Evolutionary conservation across 2,888 invertebrate genomes (phyloP), one percentile per base, ranked within the genome.

Genomic region (Athalia rosae): DNA sequence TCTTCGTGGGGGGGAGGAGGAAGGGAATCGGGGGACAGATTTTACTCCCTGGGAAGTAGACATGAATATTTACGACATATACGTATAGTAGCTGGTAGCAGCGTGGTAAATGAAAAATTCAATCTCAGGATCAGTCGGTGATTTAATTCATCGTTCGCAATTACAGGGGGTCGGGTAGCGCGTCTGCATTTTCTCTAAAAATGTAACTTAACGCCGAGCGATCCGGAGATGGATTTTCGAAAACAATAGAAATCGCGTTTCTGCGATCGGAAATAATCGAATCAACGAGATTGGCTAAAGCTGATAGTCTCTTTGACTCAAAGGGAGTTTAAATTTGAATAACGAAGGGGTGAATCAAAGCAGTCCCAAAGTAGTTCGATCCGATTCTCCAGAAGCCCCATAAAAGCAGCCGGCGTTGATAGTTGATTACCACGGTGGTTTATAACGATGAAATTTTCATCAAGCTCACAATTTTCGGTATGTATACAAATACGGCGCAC

Each of bases 91-190:
- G 47, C 1, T 3, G 28, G 28, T 28, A 28, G 28, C 28, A 28
- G 28, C 28, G 28, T 28, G 28, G 28, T 28, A 28, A 28, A 28
- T 28, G 47, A 66, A 66, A 66, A 48, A 66, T 66, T 66, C 48
- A 50, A 66, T 50, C 48, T 45, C 9, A 48, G n/a, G n/a, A 66
- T 66, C 66, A 50, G 15, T 62, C 62, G 43, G n/a, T 3, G 43
- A 62, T 62, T 3, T 6, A 3, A n/a, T 5, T 41, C 11, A 43
- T 58, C 58, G 13, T 58, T n/a, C 58, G n/a, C 5, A 28, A 28
- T 28, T 28, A 28, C 28, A 2, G 28, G 2, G 28, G 28, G 28
- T n/a, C n/a, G n/a, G n/a, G n/a, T n/a, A n/a, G n/a, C n/a, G n/a
- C n/a, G n/a, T 28, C 28, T 28, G 28, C 28, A 28, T 28, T 28